These are phyloP conservation scores for Odontocerum albicorne DNA, from an alignment of 2,888 invertebrate species.

Conservation along the genomic window DNA sequence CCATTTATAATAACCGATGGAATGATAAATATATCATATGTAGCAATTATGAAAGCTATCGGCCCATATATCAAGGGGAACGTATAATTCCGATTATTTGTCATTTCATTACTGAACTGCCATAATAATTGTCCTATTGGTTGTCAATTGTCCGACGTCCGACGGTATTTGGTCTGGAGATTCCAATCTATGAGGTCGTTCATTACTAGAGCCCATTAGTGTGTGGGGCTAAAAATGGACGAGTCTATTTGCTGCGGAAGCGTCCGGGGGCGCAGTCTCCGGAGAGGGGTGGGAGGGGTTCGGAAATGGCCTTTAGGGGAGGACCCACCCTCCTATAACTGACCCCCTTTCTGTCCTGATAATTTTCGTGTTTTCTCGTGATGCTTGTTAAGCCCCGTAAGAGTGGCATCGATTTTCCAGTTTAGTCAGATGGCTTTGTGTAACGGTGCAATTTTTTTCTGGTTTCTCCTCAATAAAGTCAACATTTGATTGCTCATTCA, in stretches of 20 bases:
- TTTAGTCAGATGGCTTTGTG: not conserved
- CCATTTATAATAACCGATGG: too few species aligned
- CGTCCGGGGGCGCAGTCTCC: constrained; percentile 1
- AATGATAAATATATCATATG: too few species aligned
- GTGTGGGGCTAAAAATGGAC: constrained; percentile 17
- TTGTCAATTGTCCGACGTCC: not conserved
- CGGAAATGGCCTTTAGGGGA: constrained; percentile 13
- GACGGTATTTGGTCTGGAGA: not conserved
- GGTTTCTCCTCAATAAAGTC: not conserved
- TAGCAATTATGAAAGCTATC: too few species aligned
- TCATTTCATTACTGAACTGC: too few species aligned
- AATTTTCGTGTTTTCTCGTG: constrained; percentile 25
- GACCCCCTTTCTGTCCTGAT: constrained; percentile 16
- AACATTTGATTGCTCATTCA: not conserved
- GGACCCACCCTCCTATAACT: not conserved
- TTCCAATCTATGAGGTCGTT: constrained; percentile 1
- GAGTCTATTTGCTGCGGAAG: constrained; percentile 23
- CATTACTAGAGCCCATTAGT: constrained; percentile 12
- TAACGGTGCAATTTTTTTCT: not conserved
- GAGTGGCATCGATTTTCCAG: too few species aligned
- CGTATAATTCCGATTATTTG: too few species aligned
- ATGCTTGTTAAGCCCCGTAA: constrained; percentile 11
- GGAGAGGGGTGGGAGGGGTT: constrained; percentile 2
- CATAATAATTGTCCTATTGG: too few species aligned
- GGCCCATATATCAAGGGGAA: too few species aligned